Base-by-base conservation (phyloP, 2,888 invertebrate species). In the Andrena bucephala region DNA sequence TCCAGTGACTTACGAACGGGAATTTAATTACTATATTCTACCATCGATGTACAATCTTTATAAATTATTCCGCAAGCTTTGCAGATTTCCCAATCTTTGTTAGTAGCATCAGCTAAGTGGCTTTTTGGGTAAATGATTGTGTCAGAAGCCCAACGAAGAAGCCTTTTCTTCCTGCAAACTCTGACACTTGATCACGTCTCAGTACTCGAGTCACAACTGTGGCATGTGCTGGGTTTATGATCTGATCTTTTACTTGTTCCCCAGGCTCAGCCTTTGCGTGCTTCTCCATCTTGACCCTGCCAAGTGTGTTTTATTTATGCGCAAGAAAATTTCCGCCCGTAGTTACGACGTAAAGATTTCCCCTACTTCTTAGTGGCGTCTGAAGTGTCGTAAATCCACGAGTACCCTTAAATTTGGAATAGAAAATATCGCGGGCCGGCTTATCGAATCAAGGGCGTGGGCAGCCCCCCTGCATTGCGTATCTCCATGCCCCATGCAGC, bases 271-370 rank as follows among this genome's bases (percentile, higher is more conserved):
- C n/a, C 20, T 54, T 10, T 24, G 24, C 24, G 24, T 57, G 24
- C 27, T 57, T 57, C 24, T 24, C 10, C 24, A 20, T 27, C 24
- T 57, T 57, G 16, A 50, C 48, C 8, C 27, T 27, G 50, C 29
- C 24, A 52, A 50, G 50, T 16, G 29, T 29, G 27, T 66, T 48
- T 24, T 50, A 50, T 66, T 66, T 65, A 57, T 57, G 57, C 20
- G 27, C 24, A 24, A 24, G 27, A 10, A 20, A 57, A 57, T 27
- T 57, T 27, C 24, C 20, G 5, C 20, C 27, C 10, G 24, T 10
- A 57, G 57, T 27, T 54, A 20, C n/a, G 24, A 20, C 54, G 8
- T 54, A n/a, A 24, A n/a, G 54, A 57, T 27, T 10, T 57, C 24
- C 10, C 24, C 10, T 27, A 8, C 24, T 57, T 10, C 57, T 57